A percentile compares a stretch with the other conserved stretches of the same genome.
These are phyloP conservation scores for Capromys pilorides DNA, from an alignment of 2,797 vertebrate species.

Conservation along the genomic window DNA sequence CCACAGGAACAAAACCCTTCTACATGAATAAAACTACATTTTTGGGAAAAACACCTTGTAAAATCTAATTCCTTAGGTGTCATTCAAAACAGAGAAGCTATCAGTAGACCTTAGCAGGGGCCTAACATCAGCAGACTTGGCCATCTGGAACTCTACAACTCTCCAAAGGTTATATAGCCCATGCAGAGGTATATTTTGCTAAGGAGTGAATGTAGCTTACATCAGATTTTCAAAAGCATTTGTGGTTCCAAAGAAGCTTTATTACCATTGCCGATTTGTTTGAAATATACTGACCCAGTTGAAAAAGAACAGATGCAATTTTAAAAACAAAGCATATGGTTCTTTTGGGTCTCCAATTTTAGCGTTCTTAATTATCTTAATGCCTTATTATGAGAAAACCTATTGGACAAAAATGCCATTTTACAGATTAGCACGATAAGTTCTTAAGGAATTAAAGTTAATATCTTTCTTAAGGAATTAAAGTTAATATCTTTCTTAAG, in stretches of 20 bases:
- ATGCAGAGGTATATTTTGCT: not conserved
- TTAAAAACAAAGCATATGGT: not conserved
- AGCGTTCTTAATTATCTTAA: not conserved
- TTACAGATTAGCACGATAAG: conserved; percentile 24
- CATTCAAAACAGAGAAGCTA: not conserved
- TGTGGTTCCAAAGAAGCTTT: not conserved
- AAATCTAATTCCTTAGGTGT: not conserved
- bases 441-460: conserved; percentile 14
- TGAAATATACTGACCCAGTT: not conserved
- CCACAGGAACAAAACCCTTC: not conserved
- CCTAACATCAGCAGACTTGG: not conserved
- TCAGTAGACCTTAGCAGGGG: not conserved
- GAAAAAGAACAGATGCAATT: not conserved
- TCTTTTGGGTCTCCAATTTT: not conserved
- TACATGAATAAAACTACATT: not conserved
- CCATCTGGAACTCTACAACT: not conserved
- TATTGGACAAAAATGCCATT: not conserved
- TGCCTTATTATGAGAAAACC: not conserved
- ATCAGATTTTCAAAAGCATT: not conserved
- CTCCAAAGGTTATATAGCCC: no score
- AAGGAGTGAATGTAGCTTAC: not conserved
- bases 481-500: not conserved
- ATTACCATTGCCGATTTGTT: not conserved
- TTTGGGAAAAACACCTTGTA: not conserved
- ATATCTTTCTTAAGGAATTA: not conserved